Conservation (phyloP, 2,888 invertebrate genomes). For the Cinara cedri region DNA sequence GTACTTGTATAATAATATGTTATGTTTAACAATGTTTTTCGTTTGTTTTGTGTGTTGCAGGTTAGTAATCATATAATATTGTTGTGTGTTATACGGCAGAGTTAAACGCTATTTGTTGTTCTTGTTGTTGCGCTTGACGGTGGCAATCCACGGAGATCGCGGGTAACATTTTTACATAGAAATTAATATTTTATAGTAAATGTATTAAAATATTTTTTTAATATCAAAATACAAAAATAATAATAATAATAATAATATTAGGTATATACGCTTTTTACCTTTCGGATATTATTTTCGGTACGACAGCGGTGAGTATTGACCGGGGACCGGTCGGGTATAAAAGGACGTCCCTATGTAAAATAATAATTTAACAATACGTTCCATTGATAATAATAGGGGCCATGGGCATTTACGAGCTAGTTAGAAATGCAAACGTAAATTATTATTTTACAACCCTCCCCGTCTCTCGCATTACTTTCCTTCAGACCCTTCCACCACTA, state of each 20-base stretch:
- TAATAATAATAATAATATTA: slow-evolving; percentile 1
- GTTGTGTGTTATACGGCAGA: not conserved
- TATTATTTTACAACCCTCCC: slow-evolving; percentile 2
- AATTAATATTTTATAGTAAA: no score
- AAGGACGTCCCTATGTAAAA: not conserved
- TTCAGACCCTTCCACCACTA: no score
- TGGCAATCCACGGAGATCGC: not conserved
- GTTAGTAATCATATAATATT: slow-evolving; percentile 26
- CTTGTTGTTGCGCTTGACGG: not conserved
- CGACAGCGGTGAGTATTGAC: not conserved
- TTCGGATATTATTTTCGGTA: no score
- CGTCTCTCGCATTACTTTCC: not conserved
- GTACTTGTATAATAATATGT: no score
- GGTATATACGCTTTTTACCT: no score
- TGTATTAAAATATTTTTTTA: no score
- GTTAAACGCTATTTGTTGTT: not conserved
- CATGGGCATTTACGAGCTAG: slow-evolving; percentile 12
- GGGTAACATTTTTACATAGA: slow-evolving; percentile 25
- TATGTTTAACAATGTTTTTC: slow-evolving; percentile 18
- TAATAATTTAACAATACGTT: not conserved
- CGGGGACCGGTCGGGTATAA: not conserved
- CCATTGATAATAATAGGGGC: not conserved
- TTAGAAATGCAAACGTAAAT: slow-evolving; percentile 35
- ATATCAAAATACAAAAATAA: no score
- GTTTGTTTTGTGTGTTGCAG: slow-evolving; percentile 48